Conservation (phyloP, 1,140 invertebrate genomes). For the Drosophila oshimai region DNA sequence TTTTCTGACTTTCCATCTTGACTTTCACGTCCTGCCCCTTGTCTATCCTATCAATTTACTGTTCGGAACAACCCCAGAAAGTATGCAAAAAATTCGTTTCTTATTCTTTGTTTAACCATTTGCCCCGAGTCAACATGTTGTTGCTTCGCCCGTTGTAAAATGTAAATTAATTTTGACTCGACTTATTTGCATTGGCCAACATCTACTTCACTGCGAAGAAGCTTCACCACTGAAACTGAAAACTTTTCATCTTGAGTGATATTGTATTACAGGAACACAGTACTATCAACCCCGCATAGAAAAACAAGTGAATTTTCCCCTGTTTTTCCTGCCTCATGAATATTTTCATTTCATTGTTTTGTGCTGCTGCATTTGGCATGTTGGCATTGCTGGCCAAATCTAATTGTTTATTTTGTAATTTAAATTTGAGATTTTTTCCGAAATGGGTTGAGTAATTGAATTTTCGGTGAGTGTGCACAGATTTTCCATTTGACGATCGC, state of each 20-base stretch:
- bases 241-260: conserved; percentile 52
- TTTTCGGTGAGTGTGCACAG: conserved; percentile 11
- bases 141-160: conserved; percentile 23
- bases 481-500: conserved; percentile 21
- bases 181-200: conserved; percentile 64
- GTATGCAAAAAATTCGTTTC: conserved; percentile 26
- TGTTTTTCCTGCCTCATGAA: conserved; percentile 11
- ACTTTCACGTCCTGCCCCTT: conserved; percentile 5
- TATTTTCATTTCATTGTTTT: conserved; percentile 65
- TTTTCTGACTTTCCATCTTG: conserved; percentile 14
- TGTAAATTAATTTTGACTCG: conserved; percentile 63
- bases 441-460: conserved; percentile 70
- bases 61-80: conserved; percentile 40
- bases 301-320: neutral
- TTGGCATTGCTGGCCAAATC: conserved; percentile 40
- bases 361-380: conserved; percentile 47
- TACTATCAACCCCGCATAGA: conserved; percentile 5
- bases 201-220: neutral
- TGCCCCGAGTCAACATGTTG: conserved; percentile 20
- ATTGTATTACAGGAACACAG: conserved; percentile 55
- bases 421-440: conserved; percentile 48
- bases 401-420: conserved; percentile 81
- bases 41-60: conserved; percentile 35
- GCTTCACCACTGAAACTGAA: conserved; percentile 50
- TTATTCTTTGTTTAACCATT: conserved; percentile 23